Conservation (phyloP, 2,888 invertebrate species). For the Patella ulyssiponensis region DNA sequence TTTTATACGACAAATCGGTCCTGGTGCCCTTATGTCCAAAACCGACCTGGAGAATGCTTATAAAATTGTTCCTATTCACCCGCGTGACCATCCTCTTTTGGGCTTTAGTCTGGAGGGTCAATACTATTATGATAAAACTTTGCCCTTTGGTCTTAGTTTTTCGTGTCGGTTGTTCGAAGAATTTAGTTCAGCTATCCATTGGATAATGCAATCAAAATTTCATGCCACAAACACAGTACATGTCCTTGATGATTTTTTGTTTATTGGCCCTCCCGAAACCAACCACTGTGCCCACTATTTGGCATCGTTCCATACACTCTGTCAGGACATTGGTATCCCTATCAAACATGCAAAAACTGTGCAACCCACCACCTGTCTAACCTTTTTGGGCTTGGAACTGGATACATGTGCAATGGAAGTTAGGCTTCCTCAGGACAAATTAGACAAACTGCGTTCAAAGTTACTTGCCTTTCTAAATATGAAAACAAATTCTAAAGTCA, state of each 20-base stretch:
- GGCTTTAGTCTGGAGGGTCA: background rate
- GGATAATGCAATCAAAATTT: background rate
- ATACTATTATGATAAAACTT: conserved; percentile 7
- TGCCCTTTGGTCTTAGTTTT: conserved; percentile 9
- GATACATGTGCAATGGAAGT: conserved; percentile 6
- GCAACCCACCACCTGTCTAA: background rate
- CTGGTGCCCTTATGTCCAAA: background rate
- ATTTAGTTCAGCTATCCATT: background rate
- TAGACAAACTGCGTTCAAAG: background rate
- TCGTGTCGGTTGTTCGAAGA: conserved; percentile 11
- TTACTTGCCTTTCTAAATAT: conserved; percentile 6
- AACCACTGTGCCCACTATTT: background rate
- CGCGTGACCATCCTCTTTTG: background rate
- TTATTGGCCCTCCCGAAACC: background rate
- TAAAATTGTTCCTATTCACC: conserved; percentile 20
- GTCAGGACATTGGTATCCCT: background rate
- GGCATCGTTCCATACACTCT: background rate
- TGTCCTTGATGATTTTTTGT: background rate
- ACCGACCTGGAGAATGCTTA: background rate
- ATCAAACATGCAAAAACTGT: background rate
- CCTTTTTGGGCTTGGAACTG: background rate
- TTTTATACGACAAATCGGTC: background rate
- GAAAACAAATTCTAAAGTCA: background rate
- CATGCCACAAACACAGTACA: background rate
- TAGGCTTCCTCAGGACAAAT: background rate